Conservation (phyloP, 2,888 invertebrate genomes). For the Oscheius sp. region DNA sequence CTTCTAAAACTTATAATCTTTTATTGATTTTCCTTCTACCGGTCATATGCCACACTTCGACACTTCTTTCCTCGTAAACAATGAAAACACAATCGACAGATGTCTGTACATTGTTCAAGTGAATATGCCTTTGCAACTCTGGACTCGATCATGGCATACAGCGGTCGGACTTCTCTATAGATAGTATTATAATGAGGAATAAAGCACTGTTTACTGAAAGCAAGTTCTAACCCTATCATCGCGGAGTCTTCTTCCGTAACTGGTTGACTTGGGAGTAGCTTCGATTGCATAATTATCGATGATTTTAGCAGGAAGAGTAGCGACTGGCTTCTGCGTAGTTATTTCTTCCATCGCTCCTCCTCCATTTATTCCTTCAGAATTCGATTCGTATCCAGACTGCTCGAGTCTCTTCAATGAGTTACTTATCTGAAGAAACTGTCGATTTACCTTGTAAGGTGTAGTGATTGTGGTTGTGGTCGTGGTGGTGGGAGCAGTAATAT, state of each 20-base stretch:
- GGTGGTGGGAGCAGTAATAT: neutral
- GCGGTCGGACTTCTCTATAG: conserved; percentile 49
- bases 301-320: conserved; percentile 12
- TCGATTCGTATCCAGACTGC: conserved; percentile 49
- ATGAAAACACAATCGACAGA: conserved; percentile 52
- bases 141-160: conserved; percentile 41
- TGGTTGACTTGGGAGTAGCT: conserved; percentile 36
- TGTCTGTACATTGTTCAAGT: conserved; percentile 58
- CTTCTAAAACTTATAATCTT: conserved; percentile 34
- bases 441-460: neutral
- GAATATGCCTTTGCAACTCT: conserved; percentile 53
- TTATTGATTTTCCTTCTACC: conserved; percentile 34
- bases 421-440: neutral
- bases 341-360: conserved; percentile 8
- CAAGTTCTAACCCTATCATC: conserved; percentile 46
- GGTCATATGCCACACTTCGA: conserved; percentile 50
- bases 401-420: conserved; percentile 30
- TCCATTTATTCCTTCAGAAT: conserved; percentile 42
- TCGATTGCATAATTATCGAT: conserved; percentile 29
- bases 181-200: neutral
- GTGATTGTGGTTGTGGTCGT: neutral
- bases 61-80: conserved; percentile 52
- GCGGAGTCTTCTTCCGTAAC: conserved; percentile 44
- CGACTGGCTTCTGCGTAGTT: neutral
- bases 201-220: conserved; percentile 37